A percentile compares a stretch with the other conserved stretches of the same genome.
These are phyloP conservation scores for Nysson spinosus DNA, from an alignment of 2,888 invertebrate genomes.

Conservation along the genomic window DNA sequence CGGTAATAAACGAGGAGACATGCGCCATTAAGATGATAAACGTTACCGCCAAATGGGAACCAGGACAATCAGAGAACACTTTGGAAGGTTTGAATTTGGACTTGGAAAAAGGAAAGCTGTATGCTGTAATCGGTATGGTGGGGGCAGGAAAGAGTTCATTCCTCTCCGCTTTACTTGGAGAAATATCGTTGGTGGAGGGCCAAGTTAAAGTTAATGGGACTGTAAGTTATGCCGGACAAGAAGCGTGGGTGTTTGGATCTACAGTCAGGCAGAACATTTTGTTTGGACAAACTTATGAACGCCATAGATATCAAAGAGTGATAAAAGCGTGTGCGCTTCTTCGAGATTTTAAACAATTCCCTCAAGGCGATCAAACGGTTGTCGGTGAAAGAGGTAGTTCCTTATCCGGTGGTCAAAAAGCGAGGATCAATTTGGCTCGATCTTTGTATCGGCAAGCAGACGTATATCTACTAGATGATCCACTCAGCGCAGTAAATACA, in stretches of 20 bases:
- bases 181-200: constrained; percentile 82
- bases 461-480: constrained; percentile 89
- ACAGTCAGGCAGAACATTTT: constrained; percentile 90
- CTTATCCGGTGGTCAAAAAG: constrained; percentile 86
- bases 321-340: constrained; percentile 75
- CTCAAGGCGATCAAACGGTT: constrained; percentile 83
- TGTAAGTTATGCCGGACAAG: constrained; percentile 88
- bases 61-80: constrained; percentile 78
- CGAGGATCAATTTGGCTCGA: constrained; percentile 87
- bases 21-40: constrained; percentile 66
- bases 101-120: constrained; percentile 80
- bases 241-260: constrained; percentile 90
- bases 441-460: constrained; percentile 88
- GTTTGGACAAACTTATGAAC: constrained; percentile 85
- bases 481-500: constrained; percentile 83
- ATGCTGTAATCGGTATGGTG: constrained; percentile 87
- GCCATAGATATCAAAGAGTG: constrained; percentile 79
- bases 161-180: constrained; percentile 85
- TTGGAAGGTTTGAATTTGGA: constrained; percentile 79
- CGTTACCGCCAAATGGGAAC: constrained; percentile 79
- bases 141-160: constrained; percentile 87
- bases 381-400: constrained; percentile 86
- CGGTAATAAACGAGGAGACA: constrained; percentile 26
- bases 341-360: constrained; percentile 81
- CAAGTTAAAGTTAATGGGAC: constrained; percentile 82